phyloP scores from a whole-genome alignment of 2,113 vertebrate genomes.

The Hoplias malabaricus region DNA sequence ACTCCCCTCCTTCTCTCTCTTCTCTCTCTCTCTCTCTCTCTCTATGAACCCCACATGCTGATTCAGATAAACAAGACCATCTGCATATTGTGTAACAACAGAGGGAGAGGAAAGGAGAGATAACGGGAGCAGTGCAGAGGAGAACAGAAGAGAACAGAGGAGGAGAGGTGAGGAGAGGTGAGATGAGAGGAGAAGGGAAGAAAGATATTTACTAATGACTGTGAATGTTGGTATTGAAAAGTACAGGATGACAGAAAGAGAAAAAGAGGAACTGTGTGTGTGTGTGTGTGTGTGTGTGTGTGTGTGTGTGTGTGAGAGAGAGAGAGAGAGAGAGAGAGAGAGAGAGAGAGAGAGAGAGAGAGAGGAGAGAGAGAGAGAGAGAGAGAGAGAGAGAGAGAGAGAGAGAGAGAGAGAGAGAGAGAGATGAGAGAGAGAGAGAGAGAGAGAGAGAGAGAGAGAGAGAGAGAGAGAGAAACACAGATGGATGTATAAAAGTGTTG shows the following conservation, averaged over 20 bases:
- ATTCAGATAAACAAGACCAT: constrained; percentile 45
- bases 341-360: not conserved
- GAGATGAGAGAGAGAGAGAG: not conserved
- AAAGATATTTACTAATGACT: not conserved
- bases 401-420: not conserved
- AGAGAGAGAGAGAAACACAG: not conserved
- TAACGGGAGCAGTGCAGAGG: not conserved
- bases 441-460: not conserved
- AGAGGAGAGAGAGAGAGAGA: not conserved
- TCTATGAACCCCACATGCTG: constrained; percentile 28
- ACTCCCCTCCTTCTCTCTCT: too few species aligned
- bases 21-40: not conserved
- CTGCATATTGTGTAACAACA: constrained; percentile 23
- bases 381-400: not conserved
- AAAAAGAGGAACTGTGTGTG: too few species aligned
- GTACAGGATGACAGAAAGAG: too few species aligned
- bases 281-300: too few species aligned
- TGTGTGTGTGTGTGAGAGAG: too few species aligned
- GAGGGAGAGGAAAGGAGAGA: not conserved
- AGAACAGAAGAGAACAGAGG: not conserved
- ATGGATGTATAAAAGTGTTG: too few species aligned
- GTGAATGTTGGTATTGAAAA: too few species aligned
- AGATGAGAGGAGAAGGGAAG: too few species aligned
- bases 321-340: not conserved
- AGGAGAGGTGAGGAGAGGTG: not conserved